Base-by-base conservation (phyloP, 2,113 vertebrate species). In the Stigmatopora nigra region DNA sequence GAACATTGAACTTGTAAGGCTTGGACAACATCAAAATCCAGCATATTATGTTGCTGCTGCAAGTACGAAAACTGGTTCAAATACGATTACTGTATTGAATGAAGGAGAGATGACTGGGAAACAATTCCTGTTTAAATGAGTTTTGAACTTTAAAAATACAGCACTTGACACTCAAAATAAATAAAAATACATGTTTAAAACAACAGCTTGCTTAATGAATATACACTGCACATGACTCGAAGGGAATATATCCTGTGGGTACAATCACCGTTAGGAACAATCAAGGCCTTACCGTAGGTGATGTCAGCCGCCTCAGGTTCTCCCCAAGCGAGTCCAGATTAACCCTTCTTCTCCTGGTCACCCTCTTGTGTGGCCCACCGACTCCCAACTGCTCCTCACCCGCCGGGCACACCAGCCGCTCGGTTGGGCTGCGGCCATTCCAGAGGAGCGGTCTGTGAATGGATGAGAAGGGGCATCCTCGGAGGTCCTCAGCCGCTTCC, bases 281-380 rank as follows among this genome's bases (percentile, higher is more conserved):
- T 46, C 16, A 63, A 11, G 51, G 57, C 62, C 84, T 72, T 93
- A 98, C 95, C 93, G 93, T 94, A 80, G 95, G 95, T 76, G 94
- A 94, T 35, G 94, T 96, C 72, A 98, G 90, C 61, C 94, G 88
- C 78, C 91, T 91, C 86, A 98, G 90, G 89, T 94, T 97, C 88
- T 97, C 94, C 53, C 95, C 95, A 68, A 97, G 89, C 8, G 94
- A 97, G 90, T 98, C 95, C 80, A 97, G 90, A 89, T 98, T 96
- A 77, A 96, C 95, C 81, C 95, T 87, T 72, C 93, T 89, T 67
- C 94, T 89, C 83, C 95, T 88, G 67, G 92, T 93, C 47, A 80
- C 87, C 78, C 92, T 88, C 86, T 91, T 89, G 67, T 91, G 87
- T 51, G 89, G 79, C 11, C 73, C 90, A 7, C 73, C 66, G 80